Evolutionary conservation across 2,888 invertebrate genomes (phyloP).

Genomic region (Eupithecia subumbrata): DNA sequence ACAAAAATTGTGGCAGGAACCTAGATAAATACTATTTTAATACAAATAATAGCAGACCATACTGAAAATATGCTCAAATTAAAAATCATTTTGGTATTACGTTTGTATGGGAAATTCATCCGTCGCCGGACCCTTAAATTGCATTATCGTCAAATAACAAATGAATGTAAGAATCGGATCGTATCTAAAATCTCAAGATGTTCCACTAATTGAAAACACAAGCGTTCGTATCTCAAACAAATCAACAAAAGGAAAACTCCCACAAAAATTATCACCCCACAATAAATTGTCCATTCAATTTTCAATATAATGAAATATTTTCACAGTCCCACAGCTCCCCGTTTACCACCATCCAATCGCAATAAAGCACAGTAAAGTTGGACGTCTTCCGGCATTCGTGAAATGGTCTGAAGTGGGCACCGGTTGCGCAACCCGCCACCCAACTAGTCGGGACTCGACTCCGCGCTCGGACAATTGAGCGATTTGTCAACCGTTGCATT

Average conservation of each 20-base stretch:
- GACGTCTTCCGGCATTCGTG: conserved; percentile 78
- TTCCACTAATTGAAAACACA: conserved; percentile 13
- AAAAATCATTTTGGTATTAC: no score
- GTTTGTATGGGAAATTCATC: no score
- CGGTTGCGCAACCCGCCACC: conserved; percentile 73
- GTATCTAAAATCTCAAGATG: not conserved
- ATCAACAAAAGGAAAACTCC: conserved; percentile 28
- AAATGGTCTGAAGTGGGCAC: conserved; percentile 64
- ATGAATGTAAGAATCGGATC: not conserved
- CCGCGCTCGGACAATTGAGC: conserved; percentile 78
- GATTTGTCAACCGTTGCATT: conserved; percentile 80
- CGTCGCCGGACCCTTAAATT: no score
- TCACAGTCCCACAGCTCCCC: conserved; percentile 56
- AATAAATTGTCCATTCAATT: conserved; percentile 52
- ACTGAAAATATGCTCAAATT: no score
- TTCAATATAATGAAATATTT: conserved; percentile 56
- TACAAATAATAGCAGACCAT: no score
- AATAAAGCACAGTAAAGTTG: conserved; percentile 76
- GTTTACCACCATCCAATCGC: conserved; percentile 69
- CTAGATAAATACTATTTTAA: no score
- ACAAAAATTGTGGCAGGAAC: no score
- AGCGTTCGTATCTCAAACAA: conserved; percentile 10
- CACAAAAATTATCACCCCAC: conserved; percentile 43
- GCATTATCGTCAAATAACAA: not conserved
- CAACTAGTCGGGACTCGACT: conserved; percentile 66